Base-by-base conservation (phyloP, 92 coral and sea anemone species). In the Zoanthus sociatus region DNA sequence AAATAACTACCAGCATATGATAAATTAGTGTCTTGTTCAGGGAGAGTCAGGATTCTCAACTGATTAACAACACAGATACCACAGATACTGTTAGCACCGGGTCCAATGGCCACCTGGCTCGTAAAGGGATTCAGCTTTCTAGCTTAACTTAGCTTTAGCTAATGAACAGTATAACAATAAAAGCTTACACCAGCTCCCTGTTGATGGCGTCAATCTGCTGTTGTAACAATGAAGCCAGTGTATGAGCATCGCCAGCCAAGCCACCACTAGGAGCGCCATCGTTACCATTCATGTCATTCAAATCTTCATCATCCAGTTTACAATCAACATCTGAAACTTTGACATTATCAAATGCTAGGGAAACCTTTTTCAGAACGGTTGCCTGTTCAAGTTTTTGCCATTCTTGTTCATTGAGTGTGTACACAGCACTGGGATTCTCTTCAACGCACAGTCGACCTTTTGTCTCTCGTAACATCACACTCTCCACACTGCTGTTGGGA, bases 301-400 rank as follows among this genome's bases (percentile, higher is more conserved):
- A 82, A 0, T 87, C 88, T 32, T 90, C 95, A 78, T 89, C 90
- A 68, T 92, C 93, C 58, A 78, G 88, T 48, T 89, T 88, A 48
- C 90, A 88, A 13, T 90, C 94, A 71, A 86, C 86, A 64, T 93
- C 97, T 46, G 88, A 58, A 42, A 91, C 79, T 18, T 90, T 90
- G 26, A 46, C 85, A 55, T 89, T 94, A 76, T 97, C 99, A 78
- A 97, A 97, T 45, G 99, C 99, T 60, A 95, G 81, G 17, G 99
- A 79, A 4, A 94, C 98, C 86, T 92, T 97, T 48, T 95, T 93
- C 0, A 97, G 91, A 5, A 97, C 99, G 17, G 93, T 97, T 15
- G 89, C 98, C 84, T 97, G 99, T 54, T 97, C 98, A 21, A 97
- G 87, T 78, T 97, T 97, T 47, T 97, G 99, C 99, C 99, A 97